Conservation (phyloP, 2,113 vertebrate species). For the Athene noctua region DNA sequence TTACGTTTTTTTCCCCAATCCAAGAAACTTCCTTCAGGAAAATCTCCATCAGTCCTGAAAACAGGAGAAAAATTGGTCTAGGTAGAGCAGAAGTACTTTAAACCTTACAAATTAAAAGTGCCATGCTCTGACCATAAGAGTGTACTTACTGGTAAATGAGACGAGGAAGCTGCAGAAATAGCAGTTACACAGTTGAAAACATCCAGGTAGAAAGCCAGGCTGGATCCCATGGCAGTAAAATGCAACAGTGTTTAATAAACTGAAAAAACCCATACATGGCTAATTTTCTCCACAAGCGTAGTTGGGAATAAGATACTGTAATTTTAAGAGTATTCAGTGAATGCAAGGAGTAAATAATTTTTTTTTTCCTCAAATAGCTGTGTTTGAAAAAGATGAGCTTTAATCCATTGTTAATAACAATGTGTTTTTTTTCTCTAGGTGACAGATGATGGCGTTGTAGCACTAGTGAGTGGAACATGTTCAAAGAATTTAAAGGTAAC, state of each 20-base stretch:
- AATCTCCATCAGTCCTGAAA: neutral
- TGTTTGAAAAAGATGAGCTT: neutral
- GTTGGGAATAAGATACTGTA: neutral
- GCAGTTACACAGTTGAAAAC: neutral
- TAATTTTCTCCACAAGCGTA: neutral
- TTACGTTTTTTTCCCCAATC: neutral
- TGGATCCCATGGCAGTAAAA: neutral
- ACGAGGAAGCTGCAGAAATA: neutral
- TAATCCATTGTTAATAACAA: neutral
- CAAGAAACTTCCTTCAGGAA: neutral
- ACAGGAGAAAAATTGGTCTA: neutral
- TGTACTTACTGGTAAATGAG: neutral
- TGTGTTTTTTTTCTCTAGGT: constrained; percentile 66
- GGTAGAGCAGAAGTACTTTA: neutral
- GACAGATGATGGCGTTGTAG: constrained; percentile 82
- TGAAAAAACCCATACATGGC: neutral
- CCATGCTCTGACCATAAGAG: neutral
- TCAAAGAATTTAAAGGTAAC: constrained; percentile 84
- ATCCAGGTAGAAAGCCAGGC: neutral
- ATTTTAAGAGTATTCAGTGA: neutral
- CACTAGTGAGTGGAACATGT: constrained; percentile 81
- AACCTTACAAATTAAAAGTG: neutral
- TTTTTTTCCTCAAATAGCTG: neutral
- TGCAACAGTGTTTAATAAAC: neutral
- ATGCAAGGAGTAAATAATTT: neutral